Conservation (phyloP, 2,888 invertebrate species). For the Boloria selene region DNA sequence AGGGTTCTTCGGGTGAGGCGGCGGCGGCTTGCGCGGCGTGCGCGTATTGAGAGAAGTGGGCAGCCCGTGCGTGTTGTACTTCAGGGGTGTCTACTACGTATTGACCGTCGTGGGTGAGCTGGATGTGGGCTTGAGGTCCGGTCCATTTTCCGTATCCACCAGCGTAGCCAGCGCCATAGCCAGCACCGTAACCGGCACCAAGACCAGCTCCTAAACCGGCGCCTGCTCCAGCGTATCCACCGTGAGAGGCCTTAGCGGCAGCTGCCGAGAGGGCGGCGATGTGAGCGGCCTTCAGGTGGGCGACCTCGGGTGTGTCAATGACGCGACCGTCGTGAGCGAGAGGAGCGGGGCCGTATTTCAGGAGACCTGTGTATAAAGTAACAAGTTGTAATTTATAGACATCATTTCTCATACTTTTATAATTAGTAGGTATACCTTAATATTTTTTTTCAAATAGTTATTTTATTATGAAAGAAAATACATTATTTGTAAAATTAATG, state of each 20-base stretch:
- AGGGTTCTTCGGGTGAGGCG: slow-evolving; percentile 71
- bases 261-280: slow-evolving; percentile 73
- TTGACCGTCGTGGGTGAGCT: slow-evolving; percentile 77
- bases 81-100: slow-evolving; percentile 79
- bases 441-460: not conserved
- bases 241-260: slow-evolving; percentile 55
- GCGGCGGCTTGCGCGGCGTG: slow-evolving; percentile 75
- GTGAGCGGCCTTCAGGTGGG: slow-evolving; percentile 82
- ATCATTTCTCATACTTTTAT: not conserved
- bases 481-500: too few species aligned
- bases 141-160: slow-evolving; percentile 76
- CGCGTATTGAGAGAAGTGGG: slow-evolving; percentile 71
- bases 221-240: slow-evolving; percentile 48
- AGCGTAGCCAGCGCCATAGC: slow-evolving; percentile 51
- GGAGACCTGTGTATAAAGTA: slow-evolving; percentile 59
- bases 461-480: too few species aligned
- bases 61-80: slow-evolving; percentile 75
- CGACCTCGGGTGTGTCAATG: slow-evolving; percentile 80
- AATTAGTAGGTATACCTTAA: not conserved
- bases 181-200: slow-evolving; percentile 61
- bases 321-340: slow-evolving; percentile 78
- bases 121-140: slow-evolving; percentile 76
- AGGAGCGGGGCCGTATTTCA: slow-evolving; percentile 78
- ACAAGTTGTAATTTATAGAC: not conserved
- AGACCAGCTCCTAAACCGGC: slow-evolving; percentile 51